Evolutionary conservation across 2,113 vertebrate genomes (phyloP).

Genomic region (Podarcis muralis): DNA sequence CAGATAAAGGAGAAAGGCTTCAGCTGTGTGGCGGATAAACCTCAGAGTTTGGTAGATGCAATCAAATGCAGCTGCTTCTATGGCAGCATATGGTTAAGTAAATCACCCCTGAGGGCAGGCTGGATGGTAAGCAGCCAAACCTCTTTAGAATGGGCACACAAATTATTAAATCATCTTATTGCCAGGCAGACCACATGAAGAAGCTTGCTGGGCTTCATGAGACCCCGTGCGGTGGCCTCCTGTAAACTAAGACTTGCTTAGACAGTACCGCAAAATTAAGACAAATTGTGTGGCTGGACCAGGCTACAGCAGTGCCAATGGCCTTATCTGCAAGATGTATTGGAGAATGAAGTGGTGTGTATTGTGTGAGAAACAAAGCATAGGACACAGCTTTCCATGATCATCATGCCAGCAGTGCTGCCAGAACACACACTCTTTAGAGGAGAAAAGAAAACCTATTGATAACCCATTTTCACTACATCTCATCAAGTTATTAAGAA

Average conservation of each 20-base stretch:
- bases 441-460: slow-evolving; percentile 72
- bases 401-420: slow-evolving; percentile 70
- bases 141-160: slow-evolving; percentile 72
- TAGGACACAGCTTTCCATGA: slow-evolving; percentile 70
- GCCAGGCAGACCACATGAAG: slow-evolving; percentile 74
- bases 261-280: slow-evolving; percentile 67
- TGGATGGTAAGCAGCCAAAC: slow-evolving; percentile 72
- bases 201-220: slow-evolving; percentile 70
- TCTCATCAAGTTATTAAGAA: slow-evolving; percentile 74
- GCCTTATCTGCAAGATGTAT: slow-evolving; percentile 70
- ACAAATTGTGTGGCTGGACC: slow-evolving; percentile 73
- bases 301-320: slow-evolving; percentile 69
- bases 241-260: slow-evolving; percentile 73
- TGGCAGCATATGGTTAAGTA: slow-evolving; percentile 71
- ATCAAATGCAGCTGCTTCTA: slow-evolving; percentile 76
- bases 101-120: slow-evolving; percentile 70
- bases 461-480: slow-evolving; percentile 79
- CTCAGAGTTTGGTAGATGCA: slow-evolving; percentile 65
- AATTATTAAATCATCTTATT: slow-evolving; percentile 76
- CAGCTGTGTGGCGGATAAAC: slow-evolving; percentile 62
- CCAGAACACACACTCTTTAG: slow-evolving; percentile 75
- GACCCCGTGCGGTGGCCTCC: slow-evolving; percentile 72
- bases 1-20: slow-evolving; percentile 66
- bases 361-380: slow-evolving; percentile 60
- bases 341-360: slow-evolving; percentile 64